A percentile compares a stretch with the other conserved stretches of the same genome.
Evolutionary conservation across 1,140 invertebrate species (phyloP).

Genomic region (Lepidurus arcticus): DNA sequence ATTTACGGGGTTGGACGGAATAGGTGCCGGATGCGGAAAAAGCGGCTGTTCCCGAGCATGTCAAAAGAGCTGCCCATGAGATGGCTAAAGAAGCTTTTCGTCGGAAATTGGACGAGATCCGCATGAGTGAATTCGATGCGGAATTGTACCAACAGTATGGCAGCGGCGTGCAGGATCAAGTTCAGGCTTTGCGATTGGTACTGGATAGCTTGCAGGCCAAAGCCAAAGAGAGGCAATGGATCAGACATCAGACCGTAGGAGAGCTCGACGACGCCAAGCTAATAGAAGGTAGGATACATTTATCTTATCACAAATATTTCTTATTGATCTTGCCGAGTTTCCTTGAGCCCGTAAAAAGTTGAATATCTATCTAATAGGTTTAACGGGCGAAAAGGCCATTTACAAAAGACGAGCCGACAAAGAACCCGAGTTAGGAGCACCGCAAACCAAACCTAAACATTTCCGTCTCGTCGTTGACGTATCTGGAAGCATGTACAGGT

Average conservation of each 20-base stretch:
- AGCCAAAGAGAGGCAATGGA: conserved; percentile 89
- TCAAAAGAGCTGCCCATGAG: conserved; percentile 80
- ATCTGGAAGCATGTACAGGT: conserved; percentile 93
- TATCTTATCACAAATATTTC: conserved; percentile 38
- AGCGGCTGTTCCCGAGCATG: conserved; percentile 79
- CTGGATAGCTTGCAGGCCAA: conserved; percentile 74
- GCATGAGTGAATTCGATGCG: conserved; percentile 92
- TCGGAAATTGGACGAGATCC: conserved; percentile 81
- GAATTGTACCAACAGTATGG: conserved; percentile 77
- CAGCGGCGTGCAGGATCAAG: conserved; percentile 66
- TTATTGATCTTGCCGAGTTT: neutral
- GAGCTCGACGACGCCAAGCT: conserved; percentile 93
- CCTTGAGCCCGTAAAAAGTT: neutral
- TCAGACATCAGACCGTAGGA: conserved; percentile 82
- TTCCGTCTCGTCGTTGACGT: conserved; percentile 87
- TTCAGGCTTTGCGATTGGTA: conserved; percentile 54
- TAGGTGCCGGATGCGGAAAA: conserved; percentile 83
- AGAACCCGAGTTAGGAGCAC: conserved; percentile 74
- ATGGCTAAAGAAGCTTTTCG: conserved; percentile 87
- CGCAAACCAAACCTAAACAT: conserved; percentile 79
- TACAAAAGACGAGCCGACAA: conserved; percentile 76
- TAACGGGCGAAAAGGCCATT: conserved; percentile 87
- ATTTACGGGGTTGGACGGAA: conserved; percentile 32
- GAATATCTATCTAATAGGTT: conserved; percentile 45
- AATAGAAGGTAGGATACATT: conserved; percentile 66